phyloP scores from a whole-genome alignment of 1,140 invertebrate genomes.

The Drosophila gunungcola region DNA sequence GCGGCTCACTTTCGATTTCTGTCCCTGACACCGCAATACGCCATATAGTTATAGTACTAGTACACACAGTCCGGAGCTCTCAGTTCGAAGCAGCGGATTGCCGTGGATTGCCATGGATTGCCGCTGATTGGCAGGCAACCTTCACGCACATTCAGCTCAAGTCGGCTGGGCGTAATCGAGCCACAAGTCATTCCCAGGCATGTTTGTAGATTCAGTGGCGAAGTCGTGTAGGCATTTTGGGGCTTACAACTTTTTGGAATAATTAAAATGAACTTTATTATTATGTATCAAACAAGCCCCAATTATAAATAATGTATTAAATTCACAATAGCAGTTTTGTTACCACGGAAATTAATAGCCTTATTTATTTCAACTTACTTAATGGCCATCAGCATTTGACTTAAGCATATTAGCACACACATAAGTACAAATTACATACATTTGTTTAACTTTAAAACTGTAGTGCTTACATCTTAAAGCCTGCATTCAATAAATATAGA shows the following conservation, averaged over 20 bases:
- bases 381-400: too few species aligned
- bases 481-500: neutral
- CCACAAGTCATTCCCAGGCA: conserved; percentile 9
- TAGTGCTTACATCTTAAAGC: neutral
- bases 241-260: neutral
- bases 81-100: neutral
- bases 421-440: too few species aligned
- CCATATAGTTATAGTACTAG: neutral
- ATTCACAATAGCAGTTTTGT: too few species aligned
- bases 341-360: too few species aligned
- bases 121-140: conserved; percentile 40
- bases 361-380: too few species aligned
- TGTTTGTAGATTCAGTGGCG: neutral
- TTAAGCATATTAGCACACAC: too few species aligned
- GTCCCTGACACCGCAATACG: conserved; percentile 39
- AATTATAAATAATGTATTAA: neutral
- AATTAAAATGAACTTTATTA: neutral
- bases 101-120: conserved; percentile 2
- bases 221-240: neutral
- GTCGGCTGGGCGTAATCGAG: conserved; percentile 34
- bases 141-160: conserved; percentile 50
- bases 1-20: conserved; percentile 42
- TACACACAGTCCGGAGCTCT: conserved; percentile 6
- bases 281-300: neutral
- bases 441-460: neutral